Evolutionary conservation across 2,888 invertebrate species (phyloP).

Genomic region (Oxytorus armatus): DNA sequence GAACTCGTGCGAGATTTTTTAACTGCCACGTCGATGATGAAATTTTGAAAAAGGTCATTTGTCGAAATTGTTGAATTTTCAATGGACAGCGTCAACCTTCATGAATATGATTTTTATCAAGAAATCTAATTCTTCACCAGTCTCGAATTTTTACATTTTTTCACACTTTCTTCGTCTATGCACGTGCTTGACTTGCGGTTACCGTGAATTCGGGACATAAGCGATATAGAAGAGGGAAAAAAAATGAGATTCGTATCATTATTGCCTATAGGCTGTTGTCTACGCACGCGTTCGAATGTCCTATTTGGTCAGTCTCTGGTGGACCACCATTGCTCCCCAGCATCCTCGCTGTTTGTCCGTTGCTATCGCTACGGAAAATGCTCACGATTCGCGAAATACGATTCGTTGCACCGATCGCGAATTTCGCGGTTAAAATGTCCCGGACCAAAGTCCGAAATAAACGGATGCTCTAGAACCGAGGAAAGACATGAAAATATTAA

Average conservation of each 20-base stretch:
- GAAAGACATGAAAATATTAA: too few relatives aligned
- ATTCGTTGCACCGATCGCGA: constrained; percentile 55
- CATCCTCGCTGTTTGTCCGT: constrained; percentile 20
- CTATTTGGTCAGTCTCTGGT: not conserved
- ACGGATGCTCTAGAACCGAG: constrained; percentile 31
- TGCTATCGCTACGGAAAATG: constrained; percentile 30
- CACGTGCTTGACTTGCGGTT: not conserved
- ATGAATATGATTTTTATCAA: not conserved
- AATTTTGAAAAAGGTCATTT: too few relatives aligned
- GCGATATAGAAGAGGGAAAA: not conserved
- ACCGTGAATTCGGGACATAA: not conserved
- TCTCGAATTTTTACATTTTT: not conserved
- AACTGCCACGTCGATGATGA: too few relatives aligned
- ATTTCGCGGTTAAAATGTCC: constrained; percentile 65
- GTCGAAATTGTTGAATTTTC: too few relatives aligned
- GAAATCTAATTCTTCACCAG: not conserved
- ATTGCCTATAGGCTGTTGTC: not conserved
- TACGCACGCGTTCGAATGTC: not conserved
- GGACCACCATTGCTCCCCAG: constrained; percentile 22
- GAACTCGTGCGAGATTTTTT: too few relatives aligned
- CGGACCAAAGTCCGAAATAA: constrained; percentile 53
- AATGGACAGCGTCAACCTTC: not conserved
- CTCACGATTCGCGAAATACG: constrained; percentile 34
- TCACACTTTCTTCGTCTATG: not conserved
- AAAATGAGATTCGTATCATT: constrained; percentile 6